A percentile compares a stretch with the other conserved stretches of the same genome.
Evolutionary conservation across 2,797 vertebrate species (phyloP).

Genomic region (Choloepus didactylus): DNA sequence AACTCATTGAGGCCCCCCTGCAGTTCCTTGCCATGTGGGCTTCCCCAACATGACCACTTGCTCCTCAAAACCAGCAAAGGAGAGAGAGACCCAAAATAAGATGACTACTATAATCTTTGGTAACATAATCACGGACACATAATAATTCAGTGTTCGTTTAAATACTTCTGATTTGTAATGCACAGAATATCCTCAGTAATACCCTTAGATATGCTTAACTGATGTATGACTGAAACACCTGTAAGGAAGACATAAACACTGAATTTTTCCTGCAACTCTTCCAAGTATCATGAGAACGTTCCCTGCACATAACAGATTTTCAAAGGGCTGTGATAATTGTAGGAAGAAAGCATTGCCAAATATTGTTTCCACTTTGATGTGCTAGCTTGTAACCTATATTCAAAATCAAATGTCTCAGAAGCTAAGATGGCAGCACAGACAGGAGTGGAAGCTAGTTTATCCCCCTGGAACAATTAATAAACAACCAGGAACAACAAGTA

Average conservation of each 20-base stretch:
- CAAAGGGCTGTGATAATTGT: constrained; percentile 1
- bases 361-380: constrained; percentile 25
- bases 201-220: neutral
- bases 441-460: too few species aligned
- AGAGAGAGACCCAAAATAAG: neutral
- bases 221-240: neutral
- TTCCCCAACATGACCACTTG: neutral
- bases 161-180: neutral
- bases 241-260: neutral
- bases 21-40: neutral
- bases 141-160: neutral
- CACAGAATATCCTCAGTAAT: neutral
- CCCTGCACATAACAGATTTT: neutral
- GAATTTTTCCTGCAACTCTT: neutral
- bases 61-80: neutral
- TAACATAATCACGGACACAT: fast-evolving
- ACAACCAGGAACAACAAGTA: too few species aligned
- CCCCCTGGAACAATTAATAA: too few species aligned
- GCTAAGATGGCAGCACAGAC: too few species aligned
- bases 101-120: neutral
- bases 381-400: neutral
- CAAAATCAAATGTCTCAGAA: neutral
- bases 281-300: neutral
- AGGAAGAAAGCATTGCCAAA: constrained; percentile 48
- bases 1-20: neutral